These are phyloP conservation scores for Agrochola circellaris DNA, from an alignment of 2,888 invertebrate genomes.

Conservation along the genomic window DNA sequence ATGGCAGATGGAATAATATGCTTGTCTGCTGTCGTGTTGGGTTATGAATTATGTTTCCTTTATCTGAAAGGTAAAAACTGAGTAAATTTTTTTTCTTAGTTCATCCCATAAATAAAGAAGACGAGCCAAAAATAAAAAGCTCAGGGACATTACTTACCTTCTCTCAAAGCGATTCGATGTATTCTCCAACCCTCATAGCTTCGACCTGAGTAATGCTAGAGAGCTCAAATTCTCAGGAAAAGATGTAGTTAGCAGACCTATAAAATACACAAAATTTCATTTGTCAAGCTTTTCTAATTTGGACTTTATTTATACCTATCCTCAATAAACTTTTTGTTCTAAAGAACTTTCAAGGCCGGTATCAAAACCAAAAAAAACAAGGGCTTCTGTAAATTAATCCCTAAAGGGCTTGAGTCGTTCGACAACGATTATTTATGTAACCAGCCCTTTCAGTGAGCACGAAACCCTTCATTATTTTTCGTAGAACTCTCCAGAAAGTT, in stretches of 20 bases:
- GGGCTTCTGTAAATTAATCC: constrained; percentile 59
- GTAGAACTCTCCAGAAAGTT: constrained; percentile 67
- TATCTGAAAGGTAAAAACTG: not conserved
- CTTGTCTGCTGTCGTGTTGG: not conserved
- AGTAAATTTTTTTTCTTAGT: too few relatives aligned
- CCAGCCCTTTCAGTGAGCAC: constrained; percentile 29
- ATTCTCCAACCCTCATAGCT: not conserved
- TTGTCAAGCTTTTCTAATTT: not conserved
- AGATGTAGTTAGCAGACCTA: not conserved
- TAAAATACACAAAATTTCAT: not conserved
- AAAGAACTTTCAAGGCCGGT: constrained; percentile 36
- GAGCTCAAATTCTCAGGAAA: not conserved
- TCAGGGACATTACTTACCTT: not conserved
- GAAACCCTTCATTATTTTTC: constrained; percentile 71
- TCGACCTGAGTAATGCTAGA: not conserved
- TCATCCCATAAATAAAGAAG: not conserved
- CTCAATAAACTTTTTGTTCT: not conserved
- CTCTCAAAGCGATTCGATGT: not conserved
- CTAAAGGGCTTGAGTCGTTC: constrained; percentile 59
- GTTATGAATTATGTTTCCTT: not conserved
- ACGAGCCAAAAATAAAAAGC: not conserved
- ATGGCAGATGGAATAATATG: constrained; percentile 14
- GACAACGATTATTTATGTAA: constrained; percentile 69
- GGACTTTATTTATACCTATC: not conserved
- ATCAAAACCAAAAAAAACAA: constrained; percentile 27